Percentiles rank a stretch among this genome's conserved stretches.
These are phyloP conservation scores for Bufo bufo DNA, from an alignment of 2,113 vertebrate species.

Conservation along the genomic window DNA sequence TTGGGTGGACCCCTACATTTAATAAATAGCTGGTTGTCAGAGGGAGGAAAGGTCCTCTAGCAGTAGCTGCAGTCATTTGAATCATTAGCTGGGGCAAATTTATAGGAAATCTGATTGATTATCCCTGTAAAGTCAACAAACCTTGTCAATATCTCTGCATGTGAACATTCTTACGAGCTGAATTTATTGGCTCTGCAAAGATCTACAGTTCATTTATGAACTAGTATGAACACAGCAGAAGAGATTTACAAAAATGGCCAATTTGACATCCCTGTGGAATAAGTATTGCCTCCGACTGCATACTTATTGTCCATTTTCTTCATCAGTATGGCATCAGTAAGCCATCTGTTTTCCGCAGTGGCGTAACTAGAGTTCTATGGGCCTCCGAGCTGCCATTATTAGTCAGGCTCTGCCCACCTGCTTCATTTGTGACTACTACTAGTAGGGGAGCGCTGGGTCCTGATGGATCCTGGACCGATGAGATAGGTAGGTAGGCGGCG, in stretches of 20 bases:
- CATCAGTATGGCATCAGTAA: no score
- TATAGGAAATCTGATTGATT: constrained; percentile 24
- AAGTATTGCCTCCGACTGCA: no score
- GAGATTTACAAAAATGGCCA: neutral
- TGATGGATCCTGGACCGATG: no score
- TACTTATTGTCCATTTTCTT: no score
- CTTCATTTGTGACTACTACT: no score
- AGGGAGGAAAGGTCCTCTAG: neutral
- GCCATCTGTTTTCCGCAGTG: no score
- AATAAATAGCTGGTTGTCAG: neutral
- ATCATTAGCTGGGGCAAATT: neutral
- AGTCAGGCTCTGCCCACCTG: no score
- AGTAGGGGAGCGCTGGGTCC: no score
- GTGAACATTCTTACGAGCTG: neutral
- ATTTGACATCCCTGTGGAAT: no score
- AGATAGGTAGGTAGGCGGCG: no score
- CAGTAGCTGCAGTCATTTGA: neutral
- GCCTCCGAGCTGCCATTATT: no score
- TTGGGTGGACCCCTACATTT: neutral
- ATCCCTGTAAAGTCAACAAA: constrained; percentile 17
- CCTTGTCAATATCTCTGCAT: constrained; percentile 33
- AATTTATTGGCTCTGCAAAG: neutral
- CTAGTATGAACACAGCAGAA: neutral
- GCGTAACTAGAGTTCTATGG: no score
- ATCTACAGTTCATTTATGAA: neutral